Percentiles rank a stretch among this genome's conserved stretches.
phyloP scores from a whole-genome alignment of 2,797 vertebrate genomes.

The Sebastes nivosus region DNA sequence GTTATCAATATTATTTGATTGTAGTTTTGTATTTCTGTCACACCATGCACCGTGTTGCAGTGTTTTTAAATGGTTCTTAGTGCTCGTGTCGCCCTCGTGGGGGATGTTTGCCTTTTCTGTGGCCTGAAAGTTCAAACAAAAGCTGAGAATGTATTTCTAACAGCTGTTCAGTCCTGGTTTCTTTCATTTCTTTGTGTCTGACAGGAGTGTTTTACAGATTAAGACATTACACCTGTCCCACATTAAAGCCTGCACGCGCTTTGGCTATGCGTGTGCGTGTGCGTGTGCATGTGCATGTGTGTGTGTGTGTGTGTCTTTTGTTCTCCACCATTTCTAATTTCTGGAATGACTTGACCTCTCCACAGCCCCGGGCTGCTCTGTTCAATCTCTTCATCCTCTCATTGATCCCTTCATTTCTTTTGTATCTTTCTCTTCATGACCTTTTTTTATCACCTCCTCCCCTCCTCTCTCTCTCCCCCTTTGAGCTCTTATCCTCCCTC shows the following conservation, averaged over 20 bases:
- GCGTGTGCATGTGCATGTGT: accelerated
- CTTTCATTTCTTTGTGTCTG: neutral
- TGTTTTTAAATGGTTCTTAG: neutral
- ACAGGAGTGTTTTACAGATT: constrained; percentile 1
- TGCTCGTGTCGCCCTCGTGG: neutral
- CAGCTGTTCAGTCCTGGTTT: neutral
- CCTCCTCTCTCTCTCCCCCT: neutral
- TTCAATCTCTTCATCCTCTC: constrained; percentile 40
- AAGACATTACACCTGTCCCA: constrained; percentile 5
- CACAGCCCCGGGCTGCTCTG: constrained; percentile 18
- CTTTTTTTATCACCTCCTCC: constrained; percentile 33
- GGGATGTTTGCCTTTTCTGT: neutral
- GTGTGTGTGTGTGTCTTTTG: neutral
- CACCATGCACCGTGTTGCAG: neutral
- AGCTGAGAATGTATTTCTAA: neutral
- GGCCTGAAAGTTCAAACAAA: neutral
- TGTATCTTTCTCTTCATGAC: constrained; percentile 31
- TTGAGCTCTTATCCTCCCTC: constrained; percentile 2
- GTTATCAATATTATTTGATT: neutral
- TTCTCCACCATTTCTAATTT: constrained; percentile 16
- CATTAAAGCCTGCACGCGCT: constrained; percentile 19
- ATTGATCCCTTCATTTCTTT: constrained; percentile 59
- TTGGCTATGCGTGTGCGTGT: neutral
- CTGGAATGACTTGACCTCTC: constrained; percentile 27
- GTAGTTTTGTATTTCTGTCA: neutral